Conservation (phyloP, 2,113 vertebrate species). For the Sturnus vulgaris region DNA sequence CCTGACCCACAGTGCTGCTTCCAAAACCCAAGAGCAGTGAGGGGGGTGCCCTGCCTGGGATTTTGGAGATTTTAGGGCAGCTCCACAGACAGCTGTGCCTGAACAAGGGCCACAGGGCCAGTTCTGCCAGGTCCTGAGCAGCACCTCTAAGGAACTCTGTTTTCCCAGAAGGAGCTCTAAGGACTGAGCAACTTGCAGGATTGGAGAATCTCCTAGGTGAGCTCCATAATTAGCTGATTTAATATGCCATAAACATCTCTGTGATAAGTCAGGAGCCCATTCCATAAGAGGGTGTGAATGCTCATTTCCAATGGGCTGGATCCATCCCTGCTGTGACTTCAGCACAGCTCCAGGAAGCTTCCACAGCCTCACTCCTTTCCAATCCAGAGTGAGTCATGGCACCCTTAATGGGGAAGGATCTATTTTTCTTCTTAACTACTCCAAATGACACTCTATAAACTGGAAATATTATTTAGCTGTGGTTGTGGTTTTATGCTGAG, state of each 20-base stretch:
- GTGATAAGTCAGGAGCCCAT: background rate
- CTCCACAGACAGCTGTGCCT: background rate
- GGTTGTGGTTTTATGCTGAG: conserved; percentile 37
- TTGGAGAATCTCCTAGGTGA: background rate
- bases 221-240: background rate
- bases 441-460: conserved; percentile 31
- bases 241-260: background rate
- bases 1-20: background rate
- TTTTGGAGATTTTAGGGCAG: background rate
- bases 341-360: background rate
- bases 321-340: background rate
- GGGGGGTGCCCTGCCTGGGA: background rate
- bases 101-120: background rate
- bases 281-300: background rate
- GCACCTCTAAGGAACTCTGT: background rate
- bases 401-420: conserved; percentile 4
- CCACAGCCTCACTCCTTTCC: background rate
- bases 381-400: background rate
- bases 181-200: background rate
- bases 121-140: background rate
- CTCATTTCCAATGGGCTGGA: background rate
- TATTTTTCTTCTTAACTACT: conserved; percentile 47
- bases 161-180: background rate
- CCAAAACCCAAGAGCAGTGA: background rate
- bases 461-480: conserved; percentile 46